Percentiles rank a stretch among this genome's conserved stretches.
phyloP scores from a whole-genome alignment of 35 echinoderm and acorn worm genomes.

The Heliocidaris erythrogramma region DNA sequence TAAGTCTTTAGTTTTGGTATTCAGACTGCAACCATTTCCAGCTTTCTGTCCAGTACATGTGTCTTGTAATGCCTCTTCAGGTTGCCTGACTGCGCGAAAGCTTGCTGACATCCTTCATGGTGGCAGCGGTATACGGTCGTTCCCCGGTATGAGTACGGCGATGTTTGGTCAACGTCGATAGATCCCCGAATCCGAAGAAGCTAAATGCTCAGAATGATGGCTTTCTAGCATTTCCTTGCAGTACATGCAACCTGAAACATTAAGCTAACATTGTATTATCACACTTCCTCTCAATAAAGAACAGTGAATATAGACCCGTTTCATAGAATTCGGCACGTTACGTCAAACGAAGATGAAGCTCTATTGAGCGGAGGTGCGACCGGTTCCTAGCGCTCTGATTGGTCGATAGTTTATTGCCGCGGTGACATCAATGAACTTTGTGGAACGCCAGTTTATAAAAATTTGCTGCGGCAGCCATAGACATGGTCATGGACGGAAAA shows the following conservation, averaged over 20 bases:
- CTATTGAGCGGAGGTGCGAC: background rate
- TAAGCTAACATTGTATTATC: background rate
- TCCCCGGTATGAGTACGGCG: slow-evolving; percentile 84
- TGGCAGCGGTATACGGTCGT: slow-evolving; percentile 64
- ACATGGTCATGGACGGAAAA: too few species aligned
- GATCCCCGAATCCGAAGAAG: slow-evolving; percentile 62
- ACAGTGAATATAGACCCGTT: background rate
- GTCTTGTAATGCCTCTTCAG: slow-evolving; percentile 68
- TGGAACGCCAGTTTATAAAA: too few species aligned
- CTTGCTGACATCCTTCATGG: slow-evolving; percentile 39
- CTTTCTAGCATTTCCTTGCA: background rate
- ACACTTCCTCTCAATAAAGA: slow-evolving; percentile 2
- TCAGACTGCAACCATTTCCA: background rate
- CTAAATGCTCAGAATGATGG: background rate
- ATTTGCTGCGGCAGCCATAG: too few species aligned
- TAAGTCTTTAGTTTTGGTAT: background rate
- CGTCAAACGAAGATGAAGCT: background rate
- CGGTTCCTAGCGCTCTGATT: background rate
- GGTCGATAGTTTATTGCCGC: background rate
- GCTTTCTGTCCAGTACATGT: slow-evolving; percentile 1
- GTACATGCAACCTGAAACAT: background rate
- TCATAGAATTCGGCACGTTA: background rate
- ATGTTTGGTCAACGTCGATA: slow-evolving; percentile 92
- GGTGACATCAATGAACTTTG: background rate
- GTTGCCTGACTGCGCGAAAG: slow-evolving; percentile 92